Percentiles rank a stretch among this genome's conserved stretches.
Conservation (phyloP, 2,888 invertebrate genomes). For the Hypomecis punctinalis region DNA sequence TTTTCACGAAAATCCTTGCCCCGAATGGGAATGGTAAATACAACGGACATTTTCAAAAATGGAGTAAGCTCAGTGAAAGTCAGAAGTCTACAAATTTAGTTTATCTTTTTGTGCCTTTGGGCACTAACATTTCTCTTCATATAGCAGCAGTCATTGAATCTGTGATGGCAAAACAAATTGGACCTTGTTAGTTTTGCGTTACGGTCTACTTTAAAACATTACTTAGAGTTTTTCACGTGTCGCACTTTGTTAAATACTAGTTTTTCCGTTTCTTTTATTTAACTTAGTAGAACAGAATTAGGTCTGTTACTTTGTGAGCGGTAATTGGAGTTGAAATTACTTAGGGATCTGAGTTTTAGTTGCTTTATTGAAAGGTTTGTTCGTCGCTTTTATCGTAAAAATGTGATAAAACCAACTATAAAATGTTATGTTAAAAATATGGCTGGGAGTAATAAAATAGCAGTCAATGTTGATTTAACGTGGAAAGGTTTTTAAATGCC, state of each 20-base stretch:
- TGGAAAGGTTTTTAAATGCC: too few relatives aligned
- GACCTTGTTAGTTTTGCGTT: constrained; percentile 10
- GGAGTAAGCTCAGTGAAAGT: background rate
- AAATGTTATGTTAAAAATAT: too few relatives aligned
- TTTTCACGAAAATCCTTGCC: too few relatives aligned
- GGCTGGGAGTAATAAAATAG: too few relatives aligned
- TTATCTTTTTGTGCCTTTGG: constrained; percentile 13
- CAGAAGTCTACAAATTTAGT: constrained; percentile 7
- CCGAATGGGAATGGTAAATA: too few relatives aligned
- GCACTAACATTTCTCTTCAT: constrained; percentile 15
- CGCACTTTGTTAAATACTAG: constrained; percentile 4
- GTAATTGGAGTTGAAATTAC: constrained; percentile 14
- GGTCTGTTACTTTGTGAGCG: constrained; percentile 12
- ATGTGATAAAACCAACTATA: too few relatives aligned
- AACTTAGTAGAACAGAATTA: constrained; percentile 7
- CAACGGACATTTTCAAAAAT: background rate
- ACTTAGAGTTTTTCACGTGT: constrained; percentile 2
- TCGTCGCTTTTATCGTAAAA: background rate
- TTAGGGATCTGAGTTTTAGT: constrained; percentile 3
- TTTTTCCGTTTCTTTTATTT: constrained; percentile 15
- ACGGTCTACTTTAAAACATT: background rate
- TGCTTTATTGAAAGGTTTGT: background rate
- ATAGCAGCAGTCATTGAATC: constrained; percentile 6
- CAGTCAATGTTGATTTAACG: too few relatives aligned
- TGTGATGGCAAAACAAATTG: background rate